Conservation (phyloP, 1,140 invertebrate species). For the Euwallacea similis region DNA sequence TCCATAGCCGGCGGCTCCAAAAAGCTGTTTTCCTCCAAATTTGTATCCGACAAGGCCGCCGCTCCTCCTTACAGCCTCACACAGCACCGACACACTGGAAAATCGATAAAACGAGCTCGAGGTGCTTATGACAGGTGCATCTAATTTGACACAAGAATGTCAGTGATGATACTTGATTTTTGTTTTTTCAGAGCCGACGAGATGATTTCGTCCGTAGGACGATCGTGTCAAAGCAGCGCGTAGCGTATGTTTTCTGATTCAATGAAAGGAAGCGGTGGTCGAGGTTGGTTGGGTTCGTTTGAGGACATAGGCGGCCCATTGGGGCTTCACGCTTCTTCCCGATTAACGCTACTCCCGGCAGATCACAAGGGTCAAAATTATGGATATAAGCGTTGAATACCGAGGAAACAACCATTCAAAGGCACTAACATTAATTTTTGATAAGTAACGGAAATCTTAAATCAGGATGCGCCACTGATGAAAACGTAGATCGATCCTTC, state of each 20-base stretch:
- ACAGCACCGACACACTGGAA: background rate
- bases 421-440: no score
- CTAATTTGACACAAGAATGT: background rate
- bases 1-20: constrained; percentile 54
- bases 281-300: constrained; percentile 14
- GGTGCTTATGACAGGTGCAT: constrained; percentile 7
- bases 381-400: no score
- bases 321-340: background rate
- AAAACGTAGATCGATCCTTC: constrained; percentile 28
- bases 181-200: background rate
- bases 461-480: constrained; percentile 18
- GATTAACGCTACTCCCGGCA: no score
- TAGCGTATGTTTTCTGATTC: constrained; percentile 17
- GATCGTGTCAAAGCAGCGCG: background rate
- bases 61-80: constrained; percentile 14
- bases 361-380: no score
- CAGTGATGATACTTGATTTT: background rate
- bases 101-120: constrained; percentile 11
- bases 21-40: constrained; percentile 8
- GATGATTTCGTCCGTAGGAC: background rate
- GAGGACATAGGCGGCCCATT: background rate
- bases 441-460: no score
- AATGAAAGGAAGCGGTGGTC: constrained; percentile 15
- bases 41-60: constrained; percentile 7
- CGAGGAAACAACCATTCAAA: no score